Conservation (phyloP, 2,797 vertebrate species). For the Pseudomugil tenellus region DNA sequence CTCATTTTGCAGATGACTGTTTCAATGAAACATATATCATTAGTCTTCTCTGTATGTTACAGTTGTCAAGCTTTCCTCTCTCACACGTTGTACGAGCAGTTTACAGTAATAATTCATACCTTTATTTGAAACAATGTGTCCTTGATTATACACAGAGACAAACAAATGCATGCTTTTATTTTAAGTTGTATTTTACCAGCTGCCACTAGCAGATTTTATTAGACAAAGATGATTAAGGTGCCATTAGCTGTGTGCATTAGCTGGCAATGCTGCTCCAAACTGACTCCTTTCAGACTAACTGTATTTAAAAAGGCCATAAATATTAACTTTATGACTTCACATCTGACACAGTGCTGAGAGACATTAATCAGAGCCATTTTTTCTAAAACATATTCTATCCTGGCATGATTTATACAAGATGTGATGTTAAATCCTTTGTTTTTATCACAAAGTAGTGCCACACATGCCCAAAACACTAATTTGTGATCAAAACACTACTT, state of each 20-base stretch:
- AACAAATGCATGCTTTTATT: background rate
- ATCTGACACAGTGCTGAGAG: background rate
- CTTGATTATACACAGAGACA: conserved; percentile 8
- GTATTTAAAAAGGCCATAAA: conserved; percentile 7
- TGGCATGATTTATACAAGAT: background rate
- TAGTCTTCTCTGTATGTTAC: background rate
- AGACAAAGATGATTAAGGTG: background rate
- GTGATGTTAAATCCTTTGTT: background rate
- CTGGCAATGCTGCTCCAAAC: background rate
- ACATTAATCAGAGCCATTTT: background rate
- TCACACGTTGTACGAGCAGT: background rate
- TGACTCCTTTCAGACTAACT: conserved; percentile 1
- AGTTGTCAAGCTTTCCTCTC: background rate
- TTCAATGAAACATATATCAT: background rate
- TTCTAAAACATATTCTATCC: background rate
- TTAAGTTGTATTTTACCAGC: conserved; percentile 2
- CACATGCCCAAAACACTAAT: no score
- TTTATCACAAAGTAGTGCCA: background rate
- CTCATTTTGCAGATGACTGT: no score
- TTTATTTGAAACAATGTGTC: background rate
- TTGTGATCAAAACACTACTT: no score
- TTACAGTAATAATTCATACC: background rate
- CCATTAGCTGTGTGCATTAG: conserved; percentile 4
- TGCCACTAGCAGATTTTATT: conserved; percentile 8
- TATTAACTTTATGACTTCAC: background rate